Percentiles rank a stretch among this genome's conserved stretches.
These are phyloP conservation scores for Noctua janthina DNA, from an alignment of 2,888 invertebrate genomes.

Conservation along the genomic window DNA sequence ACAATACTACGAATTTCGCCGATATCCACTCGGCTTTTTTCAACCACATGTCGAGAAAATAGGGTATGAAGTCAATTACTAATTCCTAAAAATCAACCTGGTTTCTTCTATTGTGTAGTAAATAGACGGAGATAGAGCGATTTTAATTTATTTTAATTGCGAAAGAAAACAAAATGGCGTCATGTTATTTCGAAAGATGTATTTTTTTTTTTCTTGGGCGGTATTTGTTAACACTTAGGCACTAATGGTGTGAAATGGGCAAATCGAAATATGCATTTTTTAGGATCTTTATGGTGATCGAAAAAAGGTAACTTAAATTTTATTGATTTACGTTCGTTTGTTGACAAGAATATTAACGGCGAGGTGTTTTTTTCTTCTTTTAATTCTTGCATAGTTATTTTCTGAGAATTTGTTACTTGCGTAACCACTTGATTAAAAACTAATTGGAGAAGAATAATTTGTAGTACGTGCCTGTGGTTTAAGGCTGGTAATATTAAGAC, in stretches of 20 bases:
- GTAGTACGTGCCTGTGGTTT: constrained; percentile 12
- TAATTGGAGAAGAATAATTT: constrained; percentile 24
- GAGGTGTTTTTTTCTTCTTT: constrained; percentile 12
- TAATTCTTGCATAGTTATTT: constrained; percentile 22
- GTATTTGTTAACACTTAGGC: constrained; percentile 34
- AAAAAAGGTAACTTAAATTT: constrained; percentile 20
- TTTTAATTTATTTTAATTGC: constrained; percentile 28
- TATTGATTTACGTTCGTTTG: background rate
- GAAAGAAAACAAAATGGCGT: constrained; percentile 58
- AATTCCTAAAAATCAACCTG: constrained; percentile 64
- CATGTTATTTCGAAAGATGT: background rate
- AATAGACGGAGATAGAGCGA: constrained; percentile 41
- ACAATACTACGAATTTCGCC: constrained; percentile 69
- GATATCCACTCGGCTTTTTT: constrained; percentile 59
- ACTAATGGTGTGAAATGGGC: constrained; percentile 44
- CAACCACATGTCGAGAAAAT: constrained; percentile 50
- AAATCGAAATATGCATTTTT: constrained; percentile 26
- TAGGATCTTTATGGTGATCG: background rate
- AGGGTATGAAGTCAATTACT: constrained; percentile 61
- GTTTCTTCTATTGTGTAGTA: constrained; percentile 36
- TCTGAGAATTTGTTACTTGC: constrained; percentile 28
- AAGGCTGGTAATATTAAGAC: background rate
- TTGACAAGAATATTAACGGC: constrained; percentile 40
- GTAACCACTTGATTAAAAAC: constrained; percentile 8
- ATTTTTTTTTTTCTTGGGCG: constrained; percentile 20